These are phyloP conservation scores for Lathronympha strigana DNA, from an alignment of 2,888 invertebrate genomes.

Conservation along the genomic window DNA sequence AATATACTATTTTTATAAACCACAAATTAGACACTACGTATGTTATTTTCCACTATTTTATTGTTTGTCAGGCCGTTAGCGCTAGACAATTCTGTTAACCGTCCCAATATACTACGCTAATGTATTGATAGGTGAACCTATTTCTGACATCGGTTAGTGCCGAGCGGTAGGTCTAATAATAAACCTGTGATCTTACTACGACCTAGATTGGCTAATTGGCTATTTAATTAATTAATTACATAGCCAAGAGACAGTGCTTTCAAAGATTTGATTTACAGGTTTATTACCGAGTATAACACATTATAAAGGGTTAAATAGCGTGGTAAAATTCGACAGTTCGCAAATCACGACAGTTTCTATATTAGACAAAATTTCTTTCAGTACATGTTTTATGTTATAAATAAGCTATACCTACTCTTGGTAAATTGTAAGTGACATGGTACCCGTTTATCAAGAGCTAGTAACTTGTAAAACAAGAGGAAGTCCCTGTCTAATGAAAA, in stretches of 20 bases:
- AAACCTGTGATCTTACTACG: conserved; percentile 17
- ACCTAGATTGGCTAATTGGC: conserved; percentile 32
- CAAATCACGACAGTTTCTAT: too few relatives aligned
- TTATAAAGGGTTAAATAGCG: not conserved
- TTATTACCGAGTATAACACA: not conserved
- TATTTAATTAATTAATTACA: conserved; percentile 20
- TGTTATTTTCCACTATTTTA: too few relatives aligned
- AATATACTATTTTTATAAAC: too few relatives aligned
- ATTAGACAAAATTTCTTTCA: too few relatives aligned
- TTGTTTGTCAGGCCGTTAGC: not conserved
- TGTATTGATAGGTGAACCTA: conserved; percentile 12
- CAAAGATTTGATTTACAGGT: not conserved
- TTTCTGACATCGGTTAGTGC: conserved; percentile 22
- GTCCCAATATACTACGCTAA: conserved; percentile 2
- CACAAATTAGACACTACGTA: too few relatives aligned
- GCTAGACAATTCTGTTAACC: not conserved
- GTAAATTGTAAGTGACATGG: too few relatives aligned
- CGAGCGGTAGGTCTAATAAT: conserved; percentile 23
- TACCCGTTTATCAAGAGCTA: too few relatives aligned
- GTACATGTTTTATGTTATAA: too few relatives aligned
- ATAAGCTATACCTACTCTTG: too few relatives aligned
- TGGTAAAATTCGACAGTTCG: too few relatives aligned
- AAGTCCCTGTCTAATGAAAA: too few relatives aligned
- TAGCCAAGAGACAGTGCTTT: not conserved
- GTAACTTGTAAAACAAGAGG: too few relatives aligned